These are phyloP conservation scores for Pteronotus mesoamericanus DNA, from an alignment of 2,797 vertebrate species.

Conservation along the genomic window DNA sequence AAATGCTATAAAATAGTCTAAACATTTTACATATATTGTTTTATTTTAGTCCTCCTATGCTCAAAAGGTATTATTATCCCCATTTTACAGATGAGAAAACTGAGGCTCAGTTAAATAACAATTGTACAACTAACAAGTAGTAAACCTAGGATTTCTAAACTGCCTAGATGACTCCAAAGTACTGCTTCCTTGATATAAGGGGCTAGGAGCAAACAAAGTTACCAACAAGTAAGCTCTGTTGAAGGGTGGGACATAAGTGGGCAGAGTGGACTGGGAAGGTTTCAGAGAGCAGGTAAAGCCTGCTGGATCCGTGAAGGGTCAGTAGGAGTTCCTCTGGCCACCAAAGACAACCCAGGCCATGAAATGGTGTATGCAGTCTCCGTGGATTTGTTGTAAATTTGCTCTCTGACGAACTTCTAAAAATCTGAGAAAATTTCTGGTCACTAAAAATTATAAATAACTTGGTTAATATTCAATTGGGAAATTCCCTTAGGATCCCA, in stretches of 20 bases:
- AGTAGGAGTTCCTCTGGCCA: neutral
- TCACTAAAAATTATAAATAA: neutral
- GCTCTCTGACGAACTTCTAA: neutral
- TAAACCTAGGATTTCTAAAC: neutral
- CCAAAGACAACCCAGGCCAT: neutral
- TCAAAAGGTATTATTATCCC: neutral
- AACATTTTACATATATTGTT: neutral
- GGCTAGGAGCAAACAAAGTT: neutral
- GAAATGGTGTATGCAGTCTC: neutral
- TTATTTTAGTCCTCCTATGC: neutral
- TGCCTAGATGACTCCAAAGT: neutral
- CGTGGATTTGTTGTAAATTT: neutral
- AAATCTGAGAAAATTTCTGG: neutral
- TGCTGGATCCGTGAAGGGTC: neutral
- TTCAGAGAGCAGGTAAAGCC: neutral
- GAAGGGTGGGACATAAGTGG: neutral
- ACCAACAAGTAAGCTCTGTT: neutral
- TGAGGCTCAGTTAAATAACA: neutral
- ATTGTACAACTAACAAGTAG: neutral
- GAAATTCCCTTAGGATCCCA: conserved; percentile 13
- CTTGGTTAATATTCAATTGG: neutral
- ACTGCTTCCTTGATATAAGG: neutral
- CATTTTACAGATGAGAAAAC: neutral
- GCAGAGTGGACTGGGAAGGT: neutral
- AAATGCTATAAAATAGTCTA: neutral